Evolutionary conservation across 2,888 invertebrate species (phyloP).

Genomic region (Apamea epomidion): DNA sequence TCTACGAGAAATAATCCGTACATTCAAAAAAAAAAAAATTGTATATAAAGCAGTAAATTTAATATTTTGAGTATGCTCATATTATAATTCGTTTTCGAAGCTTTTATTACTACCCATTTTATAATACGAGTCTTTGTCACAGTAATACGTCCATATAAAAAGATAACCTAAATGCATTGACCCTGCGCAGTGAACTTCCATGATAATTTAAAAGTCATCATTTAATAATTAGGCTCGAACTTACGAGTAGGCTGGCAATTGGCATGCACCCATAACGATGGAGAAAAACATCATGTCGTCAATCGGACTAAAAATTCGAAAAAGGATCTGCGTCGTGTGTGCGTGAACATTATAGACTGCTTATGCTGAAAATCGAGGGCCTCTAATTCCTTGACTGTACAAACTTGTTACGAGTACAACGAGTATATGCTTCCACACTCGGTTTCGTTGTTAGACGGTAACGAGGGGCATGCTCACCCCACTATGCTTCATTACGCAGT

Average conservation of each 20-base stretch:
- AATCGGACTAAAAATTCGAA: background rate
- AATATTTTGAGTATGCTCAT: no score
- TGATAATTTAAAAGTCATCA: background rate
- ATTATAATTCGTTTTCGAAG: no score
- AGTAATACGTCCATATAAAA: background rate
- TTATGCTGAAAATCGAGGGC: background rate
- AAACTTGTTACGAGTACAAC: no score
- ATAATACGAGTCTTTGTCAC: background rate
- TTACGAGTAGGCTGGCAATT: background rate
- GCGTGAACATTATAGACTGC: background rate
- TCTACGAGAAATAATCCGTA: no score
- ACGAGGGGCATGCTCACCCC: slow-evolving; percentile 69
- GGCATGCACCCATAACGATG: background rate
- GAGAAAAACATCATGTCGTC: background rate
- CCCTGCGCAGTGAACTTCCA: background rate
- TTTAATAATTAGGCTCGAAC: background rate
- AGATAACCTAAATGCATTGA: background rate
- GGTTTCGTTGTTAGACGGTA: background rate
- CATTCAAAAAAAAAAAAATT: no score
- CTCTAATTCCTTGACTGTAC: background rate
- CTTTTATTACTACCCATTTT: no score
- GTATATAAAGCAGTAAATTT: no score
- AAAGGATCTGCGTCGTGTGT: background rate
- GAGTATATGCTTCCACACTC: background rate
- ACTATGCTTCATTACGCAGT: slow-evolving; percentile 90